Evolutionary conservation across 2,888 invertebrate genomes (phyloP).

Genomic region (Drosophila fungiperda): DNA sequence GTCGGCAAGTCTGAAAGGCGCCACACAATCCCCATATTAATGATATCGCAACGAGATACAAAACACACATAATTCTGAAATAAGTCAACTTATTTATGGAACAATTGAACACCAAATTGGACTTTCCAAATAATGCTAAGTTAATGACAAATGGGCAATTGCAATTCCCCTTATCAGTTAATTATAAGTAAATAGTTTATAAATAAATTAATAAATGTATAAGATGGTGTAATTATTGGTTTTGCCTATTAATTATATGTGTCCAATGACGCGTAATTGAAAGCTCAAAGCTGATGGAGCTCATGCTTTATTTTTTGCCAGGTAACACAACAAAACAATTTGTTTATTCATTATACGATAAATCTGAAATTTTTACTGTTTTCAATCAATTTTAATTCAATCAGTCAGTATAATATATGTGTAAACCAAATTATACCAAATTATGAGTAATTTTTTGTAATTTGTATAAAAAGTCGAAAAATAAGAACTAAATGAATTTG

Average conservation of each 20-base stretch:
- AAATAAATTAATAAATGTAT: conserved; percentile 27
- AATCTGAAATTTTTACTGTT: conserved; percentile 18
- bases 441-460: conserved; percentile 6
- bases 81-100: conserved; percentile 15
- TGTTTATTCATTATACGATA: conserved; percentile 19
- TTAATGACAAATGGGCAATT: conserved; percentile 43
- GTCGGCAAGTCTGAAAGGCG: conserved; percentile 31
- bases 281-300: background rate
- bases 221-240: conserved; percentile 9
- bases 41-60: conserved; percentile 8
- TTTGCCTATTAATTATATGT: conserved; percentile 11
- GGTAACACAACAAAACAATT: background rate
- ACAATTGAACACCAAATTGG: conserved; percentile 60
- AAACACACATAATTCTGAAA: conserved; percentile 12
- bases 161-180: conserved; percentile 17
- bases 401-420: conserved; percentile 18
- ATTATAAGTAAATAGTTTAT: conserved; percentile 32
- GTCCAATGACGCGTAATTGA: conserved; percentile 4
- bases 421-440: conserved; percentile 19
- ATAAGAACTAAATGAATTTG: background rate
- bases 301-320: background rate
- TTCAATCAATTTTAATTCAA: conserved; percentile 46
- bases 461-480: conserved; percentile 6
- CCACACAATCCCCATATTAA: conserved; percentile 16
- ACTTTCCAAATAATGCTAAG: conserved; percentile 40